Evolutionary conservation across 2,113 vertebrate species (phyloP).

Genomic region (Glaucidium brasilianum): DNA sequence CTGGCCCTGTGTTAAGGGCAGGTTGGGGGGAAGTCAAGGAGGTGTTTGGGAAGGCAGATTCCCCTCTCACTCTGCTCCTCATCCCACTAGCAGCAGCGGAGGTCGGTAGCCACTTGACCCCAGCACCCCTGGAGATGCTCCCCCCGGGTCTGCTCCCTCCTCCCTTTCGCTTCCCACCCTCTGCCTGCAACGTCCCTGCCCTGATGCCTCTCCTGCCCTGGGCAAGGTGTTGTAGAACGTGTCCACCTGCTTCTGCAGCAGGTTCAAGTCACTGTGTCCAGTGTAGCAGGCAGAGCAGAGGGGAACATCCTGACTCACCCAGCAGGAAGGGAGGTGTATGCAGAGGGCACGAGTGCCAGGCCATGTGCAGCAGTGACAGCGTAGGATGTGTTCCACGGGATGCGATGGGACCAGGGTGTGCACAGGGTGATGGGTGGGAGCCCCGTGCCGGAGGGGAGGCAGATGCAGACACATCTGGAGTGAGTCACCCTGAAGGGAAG

Average conservation of each 20-base stretch:
- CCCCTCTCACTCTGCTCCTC: neutral
- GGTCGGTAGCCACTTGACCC: neutral
- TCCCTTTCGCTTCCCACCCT: neutral
- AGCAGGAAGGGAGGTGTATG: neutral
- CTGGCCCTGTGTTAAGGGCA: neutral
- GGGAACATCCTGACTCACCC: neutral
- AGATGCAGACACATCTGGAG: neutral
- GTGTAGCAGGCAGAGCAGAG: neutral
- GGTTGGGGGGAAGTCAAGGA: neutral
- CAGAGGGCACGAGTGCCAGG: neutral
- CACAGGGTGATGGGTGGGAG: neutral
- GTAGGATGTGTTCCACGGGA: rapidly evolving
- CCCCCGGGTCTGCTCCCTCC: neutral
- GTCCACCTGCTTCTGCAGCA: neutral
- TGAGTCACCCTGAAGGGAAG: neutral
- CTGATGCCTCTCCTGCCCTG: neutral
- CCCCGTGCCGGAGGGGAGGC: neutral
- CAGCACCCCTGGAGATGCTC: neutral
- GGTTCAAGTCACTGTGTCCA: neutral
- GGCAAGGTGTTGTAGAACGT: rapidly evolving
- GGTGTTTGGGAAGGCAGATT: neutral
- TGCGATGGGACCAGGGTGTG: rapidly evolving
- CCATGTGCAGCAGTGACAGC: neutral
- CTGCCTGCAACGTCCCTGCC: neutral
- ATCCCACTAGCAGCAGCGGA: neutral